These are phyloP conservation scores for Xanthorhoe spadicearia DNA, from an alignment of 2,888 invertebrate genomes.

Conservation along the genomic window DNA sequence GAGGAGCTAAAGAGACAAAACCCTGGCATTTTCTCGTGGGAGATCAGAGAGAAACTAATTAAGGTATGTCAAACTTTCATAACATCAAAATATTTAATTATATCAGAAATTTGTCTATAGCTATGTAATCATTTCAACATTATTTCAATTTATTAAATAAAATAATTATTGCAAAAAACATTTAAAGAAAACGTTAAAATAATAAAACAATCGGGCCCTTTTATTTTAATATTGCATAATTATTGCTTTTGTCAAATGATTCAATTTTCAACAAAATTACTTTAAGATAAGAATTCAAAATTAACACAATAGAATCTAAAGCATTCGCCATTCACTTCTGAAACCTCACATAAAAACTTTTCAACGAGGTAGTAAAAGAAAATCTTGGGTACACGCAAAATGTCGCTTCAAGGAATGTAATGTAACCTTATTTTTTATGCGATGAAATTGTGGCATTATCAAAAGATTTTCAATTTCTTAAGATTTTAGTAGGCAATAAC, in stretches of 20 bases:
- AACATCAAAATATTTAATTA: slow-evolving; percentile 25
- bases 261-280: slow-evolving; percentile 3
- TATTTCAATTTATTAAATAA: too few relatives aligned
- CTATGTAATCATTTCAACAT: too few relatives aligned
- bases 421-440: slow-evolving; percentile 23
- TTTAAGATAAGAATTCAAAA: slow-evolving; percentile 10
- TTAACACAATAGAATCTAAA: slow-evolving; percentile 14
- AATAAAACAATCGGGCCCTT: too few relatives aligned
- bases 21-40: slow-evolving; percentile 98
- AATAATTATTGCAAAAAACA: too few relatives aligned
- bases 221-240: too few relatives aligned
- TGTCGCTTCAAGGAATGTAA: slow-evolving; percentile 33
- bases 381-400: slow-evolving; percentile 25
- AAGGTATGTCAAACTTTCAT: slow-evolving; percentile 82
- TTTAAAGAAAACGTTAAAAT: too few relatives aligned
- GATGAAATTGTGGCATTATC: slow-evolving; percentile 14
- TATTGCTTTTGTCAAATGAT: background rate
- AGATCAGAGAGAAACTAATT: slow-evolving; percentile 95
- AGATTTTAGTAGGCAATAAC: background rate
- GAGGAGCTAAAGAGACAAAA: slow-evolving; percentile 95
- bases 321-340: slow-evolving; percentile 14
- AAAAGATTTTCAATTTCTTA: background rate
- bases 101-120: background rate
- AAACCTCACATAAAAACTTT: slow-evolving; percentile 25
- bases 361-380: slow-evolving; percentile 25